Conservation (phyloP, 2,113 vertebrate genomes). For the Pedetes capensis region DNA sequence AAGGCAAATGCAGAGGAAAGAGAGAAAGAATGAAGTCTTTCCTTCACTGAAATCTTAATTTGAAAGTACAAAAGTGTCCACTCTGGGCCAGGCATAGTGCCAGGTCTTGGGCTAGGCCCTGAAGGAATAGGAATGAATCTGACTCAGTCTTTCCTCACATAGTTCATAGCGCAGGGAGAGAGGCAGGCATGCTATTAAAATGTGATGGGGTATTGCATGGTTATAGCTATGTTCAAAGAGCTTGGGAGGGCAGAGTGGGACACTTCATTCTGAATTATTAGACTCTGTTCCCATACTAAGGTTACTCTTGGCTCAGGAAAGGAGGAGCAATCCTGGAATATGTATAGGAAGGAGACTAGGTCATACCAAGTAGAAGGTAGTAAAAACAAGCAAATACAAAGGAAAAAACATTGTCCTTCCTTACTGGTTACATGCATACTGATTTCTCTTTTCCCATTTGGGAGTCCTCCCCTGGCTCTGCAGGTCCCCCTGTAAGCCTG, state of each 20-base stretch:
- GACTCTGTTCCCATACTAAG: not conserved
- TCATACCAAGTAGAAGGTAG: not conserved
- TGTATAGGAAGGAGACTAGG: not conserved
- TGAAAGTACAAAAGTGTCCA: not conserved
- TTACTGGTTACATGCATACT: not conserved
- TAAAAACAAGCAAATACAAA: not conserved
- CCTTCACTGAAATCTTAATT: not conserved
- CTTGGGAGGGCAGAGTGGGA: not conserved
- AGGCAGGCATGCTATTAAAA: not conserved
- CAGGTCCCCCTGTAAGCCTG: not conserved
- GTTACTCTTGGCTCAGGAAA: not conserved
- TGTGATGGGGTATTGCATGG: not conserved
- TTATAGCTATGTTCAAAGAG: not conserved
- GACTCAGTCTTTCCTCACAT: not conserved
- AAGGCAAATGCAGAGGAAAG: not conserved
- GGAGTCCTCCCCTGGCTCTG: not conserved
- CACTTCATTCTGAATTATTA: not conserved
- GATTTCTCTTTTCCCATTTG: not conserved
- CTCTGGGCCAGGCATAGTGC: not conserved
- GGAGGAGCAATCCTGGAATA: not conserved
- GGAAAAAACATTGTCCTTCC: not conserved
- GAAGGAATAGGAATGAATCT: not conserved
- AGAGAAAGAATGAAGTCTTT: not conserved
- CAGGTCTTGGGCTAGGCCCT: not conserved
- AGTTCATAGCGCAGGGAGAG: not conserved